Evolutionary conservation across 2,113 vertebrate species (phyloP).

Genomic region (Ptilorrhoa leucosticta): DNA sequence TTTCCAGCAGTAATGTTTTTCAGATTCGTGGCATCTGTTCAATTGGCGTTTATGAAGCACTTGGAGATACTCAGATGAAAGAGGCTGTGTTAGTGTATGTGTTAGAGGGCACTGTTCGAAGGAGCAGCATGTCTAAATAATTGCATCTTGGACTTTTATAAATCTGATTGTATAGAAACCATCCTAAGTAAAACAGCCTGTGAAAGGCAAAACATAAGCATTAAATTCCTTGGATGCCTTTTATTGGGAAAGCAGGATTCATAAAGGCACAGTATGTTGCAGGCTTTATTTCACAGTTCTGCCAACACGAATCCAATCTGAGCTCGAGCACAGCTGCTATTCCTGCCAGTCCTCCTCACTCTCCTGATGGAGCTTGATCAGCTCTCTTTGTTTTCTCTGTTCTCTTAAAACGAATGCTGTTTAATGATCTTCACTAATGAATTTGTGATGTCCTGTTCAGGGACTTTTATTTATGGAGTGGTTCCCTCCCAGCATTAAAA

Average conservation of each 20-base stretch:
- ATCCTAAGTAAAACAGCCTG: background rate
- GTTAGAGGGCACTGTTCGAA: background rate
- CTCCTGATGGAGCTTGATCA: slow-evolving; percentile 46
- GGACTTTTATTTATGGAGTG: background rate
- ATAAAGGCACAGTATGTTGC: slow-evolving; percentile 57
- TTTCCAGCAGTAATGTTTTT: background rate
- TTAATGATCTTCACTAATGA: slow-evolving; percentile 22
- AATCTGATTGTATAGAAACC: background rate
- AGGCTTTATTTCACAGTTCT: slow-evolving; percentile 62
- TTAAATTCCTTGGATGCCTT: slow-evolving; percentile 4
- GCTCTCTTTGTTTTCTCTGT: slow-evolving; percentile 49
- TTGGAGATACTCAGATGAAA: background rate
- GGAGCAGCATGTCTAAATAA: background rate
- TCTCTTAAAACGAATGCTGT: background rate
- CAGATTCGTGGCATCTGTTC: slow-evolving; percentile 4
- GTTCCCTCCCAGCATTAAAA: background rate
- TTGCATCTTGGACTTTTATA: background rate
- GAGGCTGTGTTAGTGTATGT: background rate
- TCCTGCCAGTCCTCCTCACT: slow-evolving; percentile 10
- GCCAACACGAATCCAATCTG: slow-evolving; percentile 59
- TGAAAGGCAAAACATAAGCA: slow-evolving; percentile 36
- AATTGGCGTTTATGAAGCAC: slow-evolving; percentile 4
- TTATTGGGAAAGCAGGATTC: slow-evolving; percentile 41
- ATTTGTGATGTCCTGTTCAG: background rate
- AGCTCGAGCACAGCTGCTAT: slow-evolving; percentile 60